These are phyloP conservation scores for Irena cyanogastra DNA, from an alignment of 2,113 vertebrate genomes.

Conservation along the genomic window DNA sequence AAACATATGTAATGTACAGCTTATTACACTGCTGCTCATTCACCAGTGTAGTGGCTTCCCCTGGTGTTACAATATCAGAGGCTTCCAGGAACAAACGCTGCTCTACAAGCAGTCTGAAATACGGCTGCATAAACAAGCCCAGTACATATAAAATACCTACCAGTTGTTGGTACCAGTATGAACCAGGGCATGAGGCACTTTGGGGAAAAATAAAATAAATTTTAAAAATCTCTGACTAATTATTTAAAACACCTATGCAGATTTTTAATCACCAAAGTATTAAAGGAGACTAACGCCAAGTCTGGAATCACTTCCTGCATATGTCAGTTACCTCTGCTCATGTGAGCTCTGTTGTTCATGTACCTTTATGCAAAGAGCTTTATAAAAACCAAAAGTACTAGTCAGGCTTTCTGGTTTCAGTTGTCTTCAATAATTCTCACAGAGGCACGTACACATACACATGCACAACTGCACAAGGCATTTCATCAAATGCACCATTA, in stretches of 20 bases:
- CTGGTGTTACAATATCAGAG: not conserved
- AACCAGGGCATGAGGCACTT: not conserved
- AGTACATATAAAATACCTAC: not conserved
- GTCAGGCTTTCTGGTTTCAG: not conserved
- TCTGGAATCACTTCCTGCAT: not conserved
- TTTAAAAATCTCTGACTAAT: not conserved
- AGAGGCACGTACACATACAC: fast-evolving
- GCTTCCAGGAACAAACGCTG: not conserved
- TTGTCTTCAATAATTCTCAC: not conserved
- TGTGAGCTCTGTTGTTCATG: not conserved
- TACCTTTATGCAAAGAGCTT: not conserved
- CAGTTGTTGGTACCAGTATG: not conserved
- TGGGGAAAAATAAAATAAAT: not conserved
- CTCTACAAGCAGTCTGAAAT: not conserved
- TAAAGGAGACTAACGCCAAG: not conserved
- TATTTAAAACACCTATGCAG: not conserved
- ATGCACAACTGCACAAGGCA: not conserved
- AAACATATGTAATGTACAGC: not conserved
- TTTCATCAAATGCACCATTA: not conserved
- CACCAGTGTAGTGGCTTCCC: not conserved
- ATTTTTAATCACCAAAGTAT: not conserved
- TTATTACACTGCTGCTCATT: not conserved
- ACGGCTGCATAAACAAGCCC: fast-evolving
- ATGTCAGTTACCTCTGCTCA: not conserved
- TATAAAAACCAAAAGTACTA: not conserved